Percentiles rank a stretch among this genome's conserved stretches.
These are phyloP conservation scores for Maniola hyperantus DNA, from an alignment of 2,888 invertebrate species.

Conservation along the genomic window DNA sequence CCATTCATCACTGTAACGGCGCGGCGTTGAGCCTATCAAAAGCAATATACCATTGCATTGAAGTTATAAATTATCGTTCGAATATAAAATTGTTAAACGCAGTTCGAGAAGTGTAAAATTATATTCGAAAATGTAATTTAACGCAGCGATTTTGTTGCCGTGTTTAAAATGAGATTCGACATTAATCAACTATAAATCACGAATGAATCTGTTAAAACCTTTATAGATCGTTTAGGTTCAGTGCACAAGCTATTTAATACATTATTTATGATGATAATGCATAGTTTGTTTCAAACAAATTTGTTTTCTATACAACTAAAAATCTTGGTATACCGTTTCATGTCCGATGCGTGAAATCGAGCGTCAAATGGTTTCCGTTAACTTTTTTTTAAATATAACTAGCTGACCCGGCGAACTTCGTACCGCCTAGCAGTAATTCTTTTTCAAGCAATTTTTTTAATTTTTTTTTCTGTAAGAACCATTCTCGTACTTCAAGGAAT, in stretches of 20 bases:
- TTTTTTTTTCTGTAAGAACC: too few relatives aligned
- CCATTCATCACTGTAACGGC: conserved; percentile 18
- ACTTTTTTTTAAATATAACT: too few relatives aligned
- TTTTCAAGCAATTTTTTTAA: too few relatives aligned
- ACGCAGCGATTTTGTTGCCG: conserved; percentile 38
- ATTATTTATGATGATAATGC: not conserved
- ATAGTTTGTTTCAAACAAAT: not conserved
- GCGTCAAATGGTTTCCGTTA: too few relatives aligned
- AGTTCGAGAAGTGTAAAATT: conserved; percentile 34
- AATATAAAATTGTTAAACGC: conserved; percentile 27
- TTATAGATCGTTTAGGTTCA: conserved; percentile 49
- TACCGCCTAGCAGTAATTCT: too few relatives aligned
- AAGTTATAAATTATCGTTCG: conserved; percentile 34
- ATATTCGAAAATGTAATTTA: conserved; percentile 37
- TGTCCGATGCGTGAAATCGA: too few relatives aligned
- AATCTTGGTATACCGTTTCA: too few relatives aligned
- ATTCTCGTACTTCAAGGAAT: too few relatives aligned
- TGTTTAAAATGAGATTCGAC: conserved; percentile 51
- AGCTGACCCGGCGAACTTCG: too few relatives aligned
- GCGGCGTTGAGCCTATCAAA: conserved; percentile 15
- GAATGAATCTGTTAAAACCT: conserved; percentile 49
- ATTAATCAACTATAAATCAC: conserved; percentile 47
- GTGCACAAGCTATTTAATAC: conserved; percentile 45
- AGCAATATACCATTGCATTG: conserved; percentile 21
- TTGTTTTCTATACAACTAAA: too few relatives aligned